phyloP scores from a whole-genome alignment of 2,113 vertebrate genomes.

The Ptilonorhynchus violaceus region DNA sequence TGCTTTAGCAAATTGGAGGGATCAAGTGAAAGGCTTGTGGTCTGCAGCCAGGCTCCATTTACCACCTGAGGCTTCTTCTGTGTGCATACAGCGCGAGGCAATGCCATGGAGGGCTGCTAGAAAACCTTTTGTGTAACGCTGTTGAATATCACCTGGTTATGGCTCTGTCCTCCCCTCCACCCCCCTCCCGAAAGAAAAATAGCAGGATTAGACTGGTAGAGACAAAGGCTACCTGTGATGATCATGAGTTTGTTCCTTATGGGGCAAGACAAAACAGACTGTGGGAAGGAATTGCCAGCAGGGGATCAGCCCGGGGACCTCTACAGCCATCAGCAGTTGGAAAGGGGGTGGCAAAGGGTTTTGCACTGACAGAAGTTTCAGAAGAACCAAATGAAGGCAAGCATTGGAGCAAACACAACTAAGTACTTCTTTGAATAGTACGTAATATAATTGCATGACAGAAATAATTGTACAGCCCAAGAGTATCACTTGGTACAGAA shows the following conservation, averaged over 20 bases:
- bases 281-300: fast-evolving
- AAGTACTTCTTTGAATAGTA: neutral
- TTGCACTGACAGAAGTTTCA: fast-evolving
- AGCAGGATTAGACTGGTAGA: neutral
- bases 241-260: neutral
- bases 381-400: neutral
- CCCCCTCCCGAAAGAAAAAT: neutral
- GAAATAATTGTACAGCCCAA: neutral
- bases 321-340: neutral
- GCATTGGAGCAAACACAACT: neutral
- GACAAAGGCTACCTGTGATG: fast-evolving
- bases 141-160: neutral
- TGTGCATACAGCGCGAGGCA: fast-evolving
- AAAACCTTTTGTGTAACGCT: neutral
- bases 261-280: fast-evolving
- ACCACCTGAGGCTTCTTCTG: neutral
- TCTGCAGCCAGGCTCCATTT: neutral
- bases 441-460: neutral
- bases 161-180: neutral
- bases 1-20: neutral
- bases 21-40: neutral
- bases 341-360: neutral
- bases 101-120: neutral
- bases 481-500: neutral
- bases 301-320: neutral